These are phyloP conservation scores for Eupithecia inturbata DNA, from an alignment of 2,888 invertebrate genomes.

Conservation along the genomic window DNA sequence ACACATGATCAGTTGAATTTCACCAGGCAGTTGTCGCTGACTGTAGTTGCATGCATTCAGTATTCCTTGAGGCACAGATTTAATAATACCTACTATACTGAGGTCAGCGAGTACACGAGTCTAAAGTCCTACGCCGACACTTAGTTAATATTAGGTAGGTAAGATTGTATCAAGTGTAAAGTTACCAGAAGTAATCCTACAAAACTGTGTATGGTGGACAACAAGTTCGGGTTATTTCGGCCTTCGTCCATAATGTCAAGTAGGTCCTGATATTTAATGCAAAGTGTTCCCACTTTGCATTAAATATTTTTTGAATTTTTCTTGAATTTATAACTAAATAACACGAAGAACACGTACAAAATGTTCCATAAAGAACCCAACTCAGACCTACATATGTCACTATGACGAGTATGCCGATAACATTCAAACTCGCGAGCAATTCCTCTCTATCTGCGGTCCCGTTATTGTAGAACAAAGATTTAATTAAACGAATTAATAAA, in stretches of 20 bases:
- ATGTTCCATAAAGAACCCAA: neutral
- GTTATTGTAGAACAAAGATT: constrained; percentile 21
- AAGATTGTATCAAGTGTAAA: neutral
- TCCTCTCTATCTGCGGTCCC: neutral
- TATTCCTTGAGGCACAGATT: too few species aligned
- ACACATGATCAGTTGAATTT: neutral
- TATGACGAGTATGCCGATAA: neutral
- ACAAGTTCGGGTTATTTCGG: neutral
- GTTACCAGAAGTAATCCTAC: neutral
- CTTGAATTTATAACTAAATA: neutral
- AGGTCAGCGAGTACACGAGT: constrained; percentile 24
- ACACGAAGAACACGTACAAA: neutral
- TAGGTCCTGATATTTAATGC: constrained; percentile 1
- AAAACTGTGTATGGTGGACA: neutral
- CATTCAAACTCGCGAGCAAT: neutral
- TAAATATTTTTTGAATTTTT: neutral
- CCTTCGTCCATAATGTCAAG: neutral
- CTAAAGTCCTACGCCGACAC: constrained; percentile 11
- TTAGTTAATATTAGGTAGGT: neutral
- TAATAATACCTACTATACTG: too few species aligned
- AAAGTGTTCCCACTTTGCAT: too few species aligned
- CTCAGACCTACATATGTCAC: too few species aligned
- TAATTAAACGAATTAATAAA: constrained; percentile 21
- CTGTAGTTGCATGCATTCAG: constrained; percentile 19
- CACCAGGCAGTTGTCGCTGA: neutral